These are phyloP conservation scores for Drosophila rufa DNA, from an alignment of 1,140 invertebrate genomes.

Conservation along the genomic window DNA sequence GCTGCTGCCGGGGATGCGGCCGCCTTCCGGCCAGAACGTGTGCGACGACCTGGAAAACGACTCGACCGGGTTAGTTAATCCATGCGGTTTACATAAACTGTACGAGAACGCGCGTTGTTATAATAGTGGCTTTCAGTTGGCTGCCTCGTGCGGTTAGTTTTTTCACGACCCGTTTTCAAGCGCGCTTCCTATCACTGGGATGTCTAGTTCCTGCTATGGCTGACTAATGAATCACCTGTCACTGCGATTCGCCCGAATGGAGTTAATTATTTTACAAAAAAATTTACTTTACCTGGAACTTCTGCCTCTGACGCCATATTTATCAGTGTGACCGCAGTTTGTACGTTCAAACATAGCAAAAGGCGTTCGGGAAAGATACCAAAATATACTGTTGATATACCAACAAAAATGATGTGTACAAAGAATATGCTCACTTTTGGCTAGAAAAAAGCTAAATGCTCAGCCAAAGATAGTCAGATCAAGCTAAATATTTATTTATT, in stretches of 20 bases:
- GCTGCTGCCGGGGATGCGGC: constrained; percentile 38
- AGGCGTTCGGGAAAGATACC: not conserved
- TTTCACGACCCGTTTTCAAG: constrained; percentile 8
- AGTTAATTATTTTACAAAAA: constrained; percentile 21
- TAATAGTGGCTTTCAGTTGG: constrained; percentile 14
- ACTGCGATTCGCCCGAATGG: not conserved
- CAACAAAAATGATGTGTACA: not conserved
- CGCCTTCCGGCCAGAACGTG: constrained; percentile 74
- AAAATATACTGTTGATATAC: not conserved
- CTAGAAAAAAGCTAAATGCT: not conserved
- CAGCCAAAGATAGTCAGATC: too few relatives aligned
- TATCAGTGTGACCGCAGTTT: constrained; percentile 18
- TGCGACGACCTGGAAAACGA: constrained; percentile 68
- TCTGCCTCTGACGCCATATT: constrained; percentile 82
- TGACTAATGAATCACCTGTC: constrained; percentile 12
- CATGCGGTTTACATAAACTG: constrained; percentile 26
- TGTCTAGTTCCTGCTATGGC: not conserved
- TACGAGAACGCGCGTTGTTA: constrained; percentile 18
- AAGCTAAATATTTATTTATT: too few relatives aligned
- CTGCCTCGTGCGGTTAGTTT: constrained; percentile 58
- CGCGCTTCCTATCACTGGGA: not conserved
- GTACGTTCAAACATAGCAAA: not conserved
- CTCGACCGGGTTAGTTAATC: constrained; percentile 7
- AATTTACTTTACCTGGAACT: constrained; percentile 67
- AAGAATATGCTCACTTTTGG: not conserved